These are phyloP conservation scores for Saxidomus purpurata DNA, from an alignment of 1,140 invertebrate species.

Conservation along the genomic window DNA sequence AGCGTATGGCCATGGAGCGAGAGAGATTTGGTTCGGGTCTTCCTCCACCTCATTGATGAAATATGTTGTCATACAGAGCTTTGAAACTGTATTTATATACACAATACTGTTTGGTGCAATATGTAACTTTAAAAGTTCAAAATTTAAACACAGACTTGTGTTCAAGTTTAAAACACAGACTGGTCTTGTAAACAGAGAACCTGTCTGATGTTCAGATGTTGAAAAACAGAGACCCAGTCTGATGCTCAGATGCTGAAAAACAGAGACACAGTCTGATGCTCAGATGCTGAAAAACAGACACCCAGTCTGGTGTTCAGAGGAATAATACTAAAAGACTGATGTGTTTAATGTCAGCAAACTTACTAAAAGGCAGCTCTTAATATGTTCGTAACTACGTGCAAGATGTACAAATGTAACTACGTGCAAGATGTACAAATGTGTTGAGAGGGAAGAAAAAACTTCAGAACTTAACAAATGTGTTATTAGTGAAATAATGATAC, in stretches of 20 bases:
- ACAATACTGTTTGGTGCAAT: constrained; percentile 52
- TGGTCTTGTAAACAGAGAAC: no score
- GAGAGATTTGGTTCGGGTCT: constrained; percentile 80
- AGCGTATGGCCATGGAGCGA: constrained; percentile 92
- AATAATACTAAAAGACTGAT: neutral
- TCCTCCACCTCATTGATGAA: constrained; percentile 74
- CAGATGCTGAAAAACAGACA: neutral
- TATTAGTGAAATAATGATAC: neutral
- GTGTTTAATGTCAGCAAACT: constrained; percentile 14
- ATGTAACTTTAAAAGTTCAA: constrained; percentile 2
- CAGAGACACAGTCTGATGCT: neutral
- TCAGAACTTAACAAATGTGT: neutral
- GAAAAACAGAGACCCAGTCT: neutral
- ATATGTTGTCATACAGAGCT: neutral
- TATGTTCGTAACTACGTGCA: neutral
- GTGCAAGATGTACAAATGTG: neutral
- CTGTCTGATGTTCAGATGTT: neutral
- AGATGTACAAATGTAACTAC: neutral
- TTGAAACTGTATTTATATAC: constrained; percentile 32
- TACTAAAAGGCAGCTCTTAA: neutral
- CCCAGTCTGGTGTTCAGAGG: neutral
- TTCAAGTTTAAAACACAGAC: neutral
- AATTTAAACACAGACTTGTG: neutral
- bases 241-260: neutral
- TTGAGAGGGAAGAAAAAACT: neutral